Evolutionary conservation across 2,888 invertebrate species (phyloP).

Genomic region (Diogma glabrata): DNA sequence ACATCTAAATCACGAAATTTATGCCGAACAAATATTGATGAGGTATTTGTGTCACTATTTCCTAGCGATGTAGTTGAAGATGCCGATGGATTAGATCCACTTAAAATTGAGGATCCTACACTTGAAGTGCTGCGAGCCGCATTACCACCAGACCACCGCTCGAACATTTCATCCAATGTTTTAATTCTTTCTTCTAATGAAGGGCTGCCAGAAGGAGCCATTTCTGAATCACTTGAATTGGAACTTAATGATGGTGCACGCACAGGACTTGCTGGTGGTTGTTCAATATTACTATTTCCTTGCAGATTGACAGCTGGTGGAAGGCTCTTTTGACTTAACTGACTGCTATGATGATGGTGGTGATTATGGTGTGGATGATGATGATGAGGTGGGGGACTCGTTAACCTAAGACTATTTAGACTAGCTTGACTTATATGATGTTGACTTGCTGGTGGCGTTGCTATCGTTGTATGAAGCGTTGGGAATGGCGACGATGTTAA

Average conservation of each 20-base stretch:
- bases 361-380: constrained; percentile 13
- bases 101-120: not conserved
- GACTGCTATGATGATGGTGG: constrained; percentile 14
- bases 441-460: not conserved
- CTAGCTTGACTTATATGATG: constrained; percentile 25
- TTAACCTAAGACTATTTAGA: constrained; percentile 29
- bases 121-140: constrained; percentile 8
- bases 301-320: constrained; percentile 12
- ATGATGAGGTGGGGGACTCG: constrained; percentile 22
- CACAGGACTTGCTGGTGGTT: constrained; percentile 50
- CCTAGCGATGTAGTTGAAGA: constrained; percentile 35
- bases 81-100: constrained; percentile 20
- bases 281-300: constrained; percentile 34
- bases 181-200: constrained; percentile 84
- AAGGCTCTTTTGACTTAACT: constrained; percentile 6
- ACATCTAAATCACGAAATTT: constrained; percentile 69
- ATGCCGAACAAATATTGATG: constrained; percentile 40
- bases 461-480: not conserved
- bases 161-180: constrained; percentile 86
- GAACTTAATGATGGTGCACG: constrained; percentile 66
- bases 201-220: constrained; percentile 55
- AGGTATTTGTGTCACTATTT: constrained; percentile 38
- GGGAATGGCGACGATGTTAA: constrained; percentile 11
- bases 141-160: constrained; percentile 65
- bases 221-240: constrained; percentile 57